phyloP scores from a whole-genome alignment of 2,888 invertebrate species.

The Buathra laborator region DNA sequence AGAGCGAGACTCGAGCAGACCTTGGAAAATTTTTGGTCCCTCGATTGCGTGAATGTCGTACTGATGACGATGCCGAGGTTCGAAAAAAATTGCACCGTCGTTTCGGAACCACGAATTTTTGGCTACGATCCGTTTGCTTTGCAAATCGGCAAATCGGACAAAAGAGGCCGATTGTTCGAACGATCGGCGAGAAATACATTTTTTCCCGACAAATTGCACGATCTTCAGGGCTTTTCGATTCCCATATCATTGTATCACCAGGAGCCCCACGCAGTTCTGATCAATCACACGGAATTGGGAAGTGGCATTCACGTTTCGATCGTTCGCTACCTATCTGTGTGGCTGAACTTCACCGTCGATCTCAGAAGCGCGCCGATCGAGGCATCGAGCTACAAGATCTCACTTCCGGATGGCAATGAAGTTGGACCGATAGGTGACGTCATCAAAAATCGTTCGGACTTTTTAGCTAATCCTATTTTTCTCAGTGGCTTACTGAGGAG shows the following conservation, averaged over 20 bases:
- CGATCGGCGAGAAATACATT: slow-evolving; percentile 16
- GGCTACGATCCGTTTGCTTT: slow-evolving; percentile 45
- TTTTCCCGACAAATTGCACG: slow-evolving; percentile 64
- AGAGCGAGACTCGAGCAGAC: background rate
- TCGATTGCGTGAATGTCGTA: slow-evolving; percentile 58
- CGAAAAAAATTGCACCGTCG: background rate
- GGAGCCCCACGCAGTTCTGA: slow-evolving; percentile 41
- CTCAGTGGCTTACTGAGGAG: slow-evolving; percentile 13
- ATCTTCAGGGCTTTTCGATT: slow-evolving; percentile 67
- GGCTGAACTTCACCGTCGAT: slow-evolving; percentile 61
- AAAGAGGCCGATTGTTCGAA: slow-evolving; percentile 25
- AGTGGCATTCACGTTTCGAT: slow-evolving; percentile 39
- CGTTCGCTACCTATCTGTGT: slow-evolving; percentile 41
- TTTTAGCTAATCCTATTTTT: slow-evolving; percentile 43
- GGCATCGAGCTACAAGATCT: slow-evolving; percentile 50
- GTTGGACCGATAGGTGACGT: slow-evolving; percentile 64
- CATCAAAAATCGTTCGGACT: slow-evolving; percentile 57
- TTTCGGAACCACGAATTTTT: slow-evolving; percentile 2
- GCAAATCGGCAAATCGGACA: background rate
- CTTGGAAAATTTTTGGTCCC: slow-evolving; percentile 57
- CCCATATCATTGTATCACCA: slow-evolving; percentile 64
- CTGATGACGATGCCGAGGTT: slow-evolving; percentile 10
- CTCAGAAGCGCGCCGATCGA: slow-evolving; percentile 42
- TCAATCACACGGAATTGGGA: slow-evolving; percentile 40
- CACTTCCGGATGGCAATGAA: slow-evolving; percentile 37